Conservation (phyloP, 2,888 invertebrate genomes). For the Sussaba pulchella region DNA sequence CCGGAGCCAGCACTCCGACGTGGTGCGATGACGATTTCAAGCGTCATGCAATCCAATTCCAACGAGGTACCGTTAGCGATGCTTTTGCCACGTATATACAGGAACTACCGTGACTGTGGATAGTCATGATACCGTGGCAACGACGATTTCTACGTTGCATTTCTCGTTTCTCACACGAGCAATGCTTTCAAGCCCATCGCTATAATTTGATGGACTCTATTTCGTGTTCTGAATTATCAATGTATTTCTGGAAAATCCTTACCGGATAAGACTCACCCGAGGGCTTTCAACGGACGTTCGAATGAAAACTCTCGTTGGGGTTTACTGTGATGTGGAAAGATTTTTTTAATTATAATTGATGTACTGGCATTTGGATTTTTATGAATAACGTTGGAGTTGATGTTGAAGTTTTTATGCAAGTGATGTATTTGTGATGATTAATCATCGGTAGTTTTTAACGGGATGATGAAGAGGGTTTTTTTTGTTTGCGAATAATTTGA, state of each 20-base stretch:
- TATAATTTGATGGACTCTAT: constrained; percentile 21
- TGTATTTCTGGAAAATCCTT: not conserved
- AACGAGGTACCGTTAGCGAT: constrained; percentile 12
- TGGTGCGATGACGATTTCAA: constrained; percentile 53
- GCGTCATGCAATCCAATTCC: constrained; percentile 23
- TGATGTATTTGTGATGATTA: not conserved
- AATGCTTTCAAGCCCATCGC: constrained; percentile 11
- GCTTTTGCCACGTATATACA: not conserved
- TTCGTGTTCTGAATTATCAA: constrained; percentile 1
- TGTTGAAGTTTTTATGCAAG: not conserved
- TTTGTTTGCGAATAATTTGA: no score
- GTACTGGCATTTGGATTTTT: not conserved
- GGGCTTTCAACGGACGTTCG: constrained; percentile 1
- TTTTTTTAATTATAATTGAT: not conserved
- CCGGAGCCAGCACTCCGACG: constrained; percentile 12
- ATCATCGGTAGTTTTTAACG: not conserved
- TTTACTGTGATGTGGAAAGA: not conserved
- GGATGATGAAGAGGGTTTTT: no score
- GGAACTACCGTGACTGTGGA: not conserved
- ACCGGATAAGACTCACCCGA: not conserved
- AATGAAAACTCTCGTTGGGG: not conserved
- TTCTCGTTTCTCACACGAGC: constrained; percentile 7
- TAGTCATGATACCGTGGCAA: not conserved
- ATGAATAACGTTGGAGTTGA: not conserved
- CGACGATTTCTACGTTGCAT: constrained; percentile 7